These are phyloP conservation scores for Cartodere bifasciata DNA, from an alignment of 2,888 invertebrate species.

Conservation along the genomic window DNA sequence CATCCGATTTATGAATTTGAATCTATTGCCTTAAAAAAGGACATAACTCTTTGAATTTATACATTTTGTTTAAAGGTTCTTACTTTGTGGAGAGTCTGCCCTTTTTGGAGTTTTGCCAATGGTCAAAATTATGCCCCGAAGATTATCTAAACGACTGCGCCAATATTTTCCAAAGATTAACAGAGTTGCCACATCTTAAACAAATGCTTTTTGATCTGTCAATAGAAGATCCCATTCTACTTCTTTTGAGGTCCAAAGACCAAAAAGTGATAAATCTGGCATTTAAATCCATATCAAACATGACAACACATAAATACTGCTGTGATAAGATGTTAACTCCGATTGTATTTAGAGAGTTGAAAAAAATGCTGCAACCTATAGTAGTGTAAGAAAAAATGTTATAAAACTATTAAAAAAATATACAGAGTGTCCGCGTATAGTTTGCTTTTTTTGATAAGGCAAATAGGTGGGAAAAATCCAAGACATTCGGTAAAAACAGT, in stretches of 20 bases:
- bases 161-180: constrained; percentile 20
- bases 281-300: constrained; percentile 23
- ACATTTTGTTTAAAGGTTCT: no score
- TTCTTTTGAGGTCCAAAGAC: constrained; percentile 20
- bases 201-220: constrained; percentile 25
- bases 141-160: constrained; percentile 17
- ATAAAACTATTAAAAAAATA: constrained; percentile 19
- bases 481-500: no score
- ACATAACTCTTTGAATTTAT: no score
- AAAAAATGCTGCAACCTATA: constrained; percentile 15
- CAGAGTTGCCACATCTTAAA: constrained; percentile 20
- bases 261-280: constrained; percentile 21
- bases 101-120: constrained; percentile 24
- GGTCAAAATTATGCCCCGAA: constrained; percentile 22
- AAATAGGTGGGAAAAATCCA: no score
- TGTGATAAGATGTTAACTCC: constrained; percentile 25
- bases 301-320: constrained; percentile 25
- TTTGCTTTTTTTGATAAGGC: no score
- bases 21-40: no score
- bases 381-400: constrained; percentile 10
- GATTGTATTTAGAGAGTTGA: constrained; percentile 19
- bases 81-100: constrained; percentile 24
- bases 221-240: constrained; percentile 24
- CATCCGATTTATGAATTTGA: no score
- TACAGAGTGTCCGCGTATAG: no score